Evolutionary conservation across 2,888 invertebrate genomes (phyloP), one percentile per base, ranked within the genome.

Genomic region (Drosophila yooni): DNA sequence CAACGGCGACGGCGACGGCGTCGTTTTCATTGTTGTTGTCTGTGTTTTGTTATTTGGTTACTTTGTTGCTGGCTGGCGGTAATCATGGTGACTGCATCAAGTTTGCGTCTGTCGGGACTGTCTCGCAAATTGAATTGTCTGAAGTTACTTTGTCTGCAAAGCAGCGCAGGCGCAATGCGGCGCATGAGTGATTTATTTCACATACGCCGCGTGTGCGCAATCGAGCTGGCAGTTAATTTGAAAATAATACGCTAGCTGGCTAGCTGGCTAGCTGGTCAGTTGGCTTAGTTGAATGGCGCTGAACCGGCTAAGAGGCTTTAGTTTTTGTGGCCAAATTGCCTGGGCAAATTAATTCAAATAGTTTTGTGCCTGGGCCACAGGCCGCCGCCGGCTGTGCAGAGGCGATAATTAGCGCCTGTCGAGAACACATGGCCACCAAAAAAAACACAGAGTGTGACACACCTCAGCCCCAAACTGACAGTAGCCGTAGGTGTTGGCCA

Each of bases 111-210:
- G 74, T 74, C 79, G 83, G 85, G 74, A 68, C 76, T 67, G 84
- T 70, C 88, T 72, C 81, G 86, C 88, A 89, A 85, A 85, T 85
- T 85, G 85, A 85, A 85, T 85, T 85, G 85, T 85, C 85, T 88
- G 76, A 63, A 80, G 80, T 82, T 75, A 70, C 70, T 74, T 66
- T 68, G 68, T 80, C 54, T 43, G 50, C 54, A 53, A 54, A 66
- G 46, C 25, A 43, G 56, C 52, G 61, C 62, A 36, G 69, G 63
- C 61, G 61, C 81, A 77, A 87, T 70, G 69, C 56, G 85, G 84
- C 85, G 89, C 82, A 88, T 84, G 89, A 89, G 84, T 84, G 89
- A 89, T 84, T 84, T 84, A 89, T 89, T 77, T 89, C 89, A 82
- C 82, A 89, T 85, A 89, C 80, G 90, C 88, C 86, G 88, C 85